phyloP scores from a whole-genome alignment of 2,888 invertebrate genomes.

The Diabrotica balteata region DNA sequence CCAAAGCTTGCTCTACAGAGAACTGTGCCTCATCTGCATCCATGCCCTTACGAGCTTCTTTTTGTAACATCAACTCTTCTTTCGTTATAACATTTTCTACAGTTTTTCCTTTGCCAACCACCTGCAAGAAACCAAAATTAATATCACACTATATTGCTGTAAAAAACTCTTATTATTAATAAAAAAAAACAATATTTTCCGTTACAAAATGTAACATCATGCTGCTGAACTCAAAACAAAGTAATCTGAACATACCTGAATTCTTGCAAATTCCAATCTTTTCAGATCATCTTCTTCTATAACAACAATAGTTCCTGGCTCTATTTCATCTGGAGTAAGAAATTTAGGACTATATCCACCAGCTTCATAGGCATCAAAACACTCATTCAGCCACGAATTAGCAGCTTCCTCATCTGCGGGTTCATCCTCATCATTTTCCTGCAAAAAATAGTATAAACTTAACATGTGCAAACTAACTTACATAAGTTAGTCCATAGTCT shows the following conservation, averaged over 20 bases:
- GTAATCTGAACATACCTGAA: conserved; percentile 54
- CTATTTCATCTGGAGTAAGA: conserved; percentile 69
- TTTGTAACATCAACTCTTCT: conserved; percentile 73
- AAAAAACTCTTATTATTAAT: too few relatives aligned
- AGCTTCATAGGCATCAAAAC: conserved; percentile 74
- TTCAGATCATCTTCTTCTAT: conserved; percentile 79
- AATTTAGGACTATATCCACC: conserved; percentile 87
- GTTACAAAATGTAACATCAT: too few relatives aligned
- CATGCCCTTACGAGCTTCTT: conserved; percentile 86
- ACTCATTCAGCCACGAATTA: conserved; percentile 64
- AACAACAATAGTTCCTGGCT: conserved; percentile 77
- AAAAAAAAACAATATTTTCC: too few relatives aligned
- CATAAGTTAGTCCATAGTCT: neutral
- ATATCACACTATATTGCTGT: neutral
- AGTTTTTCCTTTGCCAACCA: conserved; percentile 68
- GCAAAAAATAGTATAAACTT: conserved; percentile 12
- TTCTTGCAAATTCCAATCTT: conserved; percentile 75
- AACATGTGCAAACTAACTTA: neutral
- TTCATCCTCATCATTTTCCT: conserved; percentile 27
- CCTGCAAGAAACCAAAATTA: conserved; percentile 39
- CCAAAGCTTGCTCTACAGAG: conserved; percentile 86
- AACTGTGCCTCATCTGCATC: conserved; percentile 88
- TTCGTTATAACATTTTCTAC: conserved; percentile 62
- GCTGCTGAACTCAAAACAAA: too few relatives aligned
- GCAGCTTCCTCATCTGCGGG: conserved; percentile 58